Conservation (phyloP, 2,888 invertebrate genomes). For the Smittia aterrima region DNA sequence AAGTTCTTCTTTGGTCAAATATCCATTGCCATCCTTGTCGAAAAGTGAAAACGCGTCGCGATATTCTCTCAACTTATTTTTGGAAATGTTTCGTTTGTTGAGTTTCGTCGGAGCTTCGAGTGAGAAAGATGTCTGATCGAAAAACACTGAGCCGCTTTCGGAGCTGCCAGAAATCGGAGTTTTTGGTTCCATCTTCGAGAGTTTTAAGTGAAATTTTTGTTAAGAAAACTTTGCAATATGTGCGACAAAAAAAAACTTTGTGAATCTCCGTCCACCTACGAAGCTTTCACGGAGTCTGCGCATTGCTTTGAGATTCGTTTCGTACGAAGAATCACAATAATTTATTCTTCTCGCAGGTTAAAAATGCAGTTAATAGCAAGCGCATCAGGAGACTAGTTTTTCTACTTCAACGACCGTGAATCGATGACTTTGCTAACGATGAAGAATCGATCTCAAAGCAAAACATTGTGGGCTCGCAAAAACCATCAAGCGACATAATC, state of each 20-base stretch:
- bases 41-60: slow-evolving; percentile 83
- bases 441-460: too few species aligned
- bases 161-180: not conserved
- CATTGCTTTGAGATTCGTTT: too few species aligned
- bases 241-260: not conserved
- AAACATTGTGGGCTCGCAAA: too few species aligned
- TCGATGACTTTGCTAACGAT: too few species aligned
- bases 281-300: not conserved
- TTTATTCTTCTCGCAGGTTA: too few species aligned
- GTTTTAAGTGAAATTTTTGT: not conserved
- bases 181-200: not conserved
- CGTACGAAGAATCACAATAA: too few species aligned
- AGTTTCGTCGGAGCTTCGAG: not conserved
- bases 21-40: slow-evolving; percentile 85
- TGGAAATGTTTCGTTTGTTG: slow-evolving; percentile 20
- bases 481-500: too few species aligned
- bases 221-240: not conserved
- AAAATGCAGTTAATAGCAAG: too few species aligned
- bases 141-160: slow-evolving; percentile 18
- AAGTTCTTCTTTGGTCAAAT: slow-evolving; percentile 82
- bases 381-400: too few species aligned
- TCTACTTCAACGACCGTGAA: too few species aligned
- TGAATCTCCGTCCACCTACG: not conserved
- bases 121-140: not conserved
- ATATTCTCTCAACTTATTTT: slow-evolving; percentile 61